A percentile compares a stretch with the other conserved stretches of the same genome.
phyloP scores from a whole-genome alignment of 2,113 vertebrate species.

The Marmota monax region DNA sequence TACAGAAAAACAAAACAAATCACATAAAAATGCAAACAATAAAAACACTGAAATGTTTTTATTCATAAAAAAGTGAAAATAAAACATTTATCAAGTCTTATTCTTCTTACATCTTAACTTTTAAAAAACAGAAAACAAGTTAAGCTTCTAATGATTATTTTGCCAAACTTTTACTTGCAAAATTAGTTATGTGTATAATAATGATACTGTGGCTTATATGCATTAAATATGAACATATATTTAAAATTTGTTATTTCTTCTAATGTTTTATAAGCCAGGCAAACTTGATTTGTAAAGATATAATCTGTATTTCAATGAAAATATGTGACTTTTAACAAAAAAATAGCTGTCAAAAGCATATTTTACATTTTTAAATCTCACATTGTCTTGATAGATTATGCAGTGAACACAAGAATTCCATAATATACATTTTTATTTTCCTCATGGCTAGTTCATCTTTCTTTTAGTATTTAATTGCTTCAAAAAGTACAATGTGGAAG shows the following conservation, averaged over 20 bases:
- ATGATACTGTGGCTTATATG: neutral
- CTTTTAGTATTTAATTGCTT: neutral
- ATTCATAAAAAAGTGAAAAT: neutral
- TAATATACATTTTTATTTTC: neutral
- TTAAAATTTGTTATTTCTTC: neutral
- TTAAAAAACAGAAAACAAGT: neutral
- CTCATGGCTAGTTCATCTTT: neutral
- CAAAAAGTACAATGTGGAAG: neutral
- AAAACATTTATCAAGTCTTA: neutral
- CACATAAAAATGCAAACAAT: neutral
- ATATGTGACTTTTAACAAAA: neutral
- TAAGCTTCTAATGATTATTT: neutral
- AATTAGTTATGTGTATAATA: neutral
- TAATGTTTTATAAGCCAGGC: neutral
- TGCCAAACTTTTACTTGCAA: neutral
- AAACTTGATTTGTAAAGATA: neutral
- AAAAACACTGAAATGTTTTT: neutral
- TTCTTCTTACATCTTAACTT: neutral
- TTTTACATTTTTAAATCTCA: neutral
- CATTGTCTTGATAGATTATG: neutral
- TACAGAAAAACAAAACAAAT: slow-evolving; percentile 25
- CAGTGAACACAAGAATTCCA: neutral
- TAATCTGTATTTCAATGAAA: neutral
- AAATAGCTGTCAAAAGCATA: neutral
- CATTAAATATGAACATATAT: neutral